These are phyloP conservation scores for Odontothrips loti DNA, from an alignment of 2,888 invertebrate genomes.

Conservation along the genomic window DNA sequence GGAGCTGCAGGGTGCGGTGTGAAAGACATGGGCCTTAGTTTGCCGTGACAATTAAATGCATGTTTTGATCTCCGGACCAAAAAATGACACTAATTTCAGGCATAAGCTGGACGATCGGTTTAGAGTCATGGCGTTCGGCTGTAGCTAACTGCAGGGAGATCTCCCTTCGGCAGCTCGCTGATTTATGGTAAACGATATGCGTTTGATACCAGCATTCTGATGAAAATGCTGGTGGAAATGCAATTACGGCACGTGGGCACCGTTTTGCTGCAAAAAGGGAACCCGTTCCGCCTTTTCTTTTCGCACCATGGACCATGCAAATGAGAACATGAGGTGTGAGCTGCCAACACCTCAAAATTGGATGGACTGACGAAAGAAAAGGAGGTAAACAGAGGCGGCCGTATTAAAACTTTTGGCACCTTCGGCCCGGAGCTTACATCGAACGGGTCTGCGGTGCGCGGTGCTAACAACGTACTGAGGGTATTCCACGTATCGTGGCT, in stretches of 20 bases:
- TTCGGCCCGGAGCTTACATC: not conserved
- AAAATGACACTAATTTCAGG: not conserved
- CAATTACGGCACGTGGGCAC: constrained; percentile 10
- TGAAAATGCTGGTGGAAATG: constrained; percentile 16
- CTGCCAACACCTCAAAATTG: constrained; percentile 24
- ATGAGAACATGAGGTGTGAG: constrained; percentile 22
- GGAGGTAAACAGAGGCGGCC: not conserved
- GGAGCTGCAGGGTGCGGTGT: no score
- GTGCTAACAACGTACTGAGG: not conserved
- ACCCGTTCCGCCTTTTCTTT: not conserved
- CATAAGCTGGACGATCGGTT: not conserved
- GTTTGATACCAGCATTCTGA: not conserved
- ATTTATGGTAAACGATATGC: not conserved
- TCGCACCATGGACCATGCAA: not conserved
- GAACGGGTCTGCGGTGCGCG: not conserved
- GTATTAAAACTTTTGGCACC: constrained; percentile 2
- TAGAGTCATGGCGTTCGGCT: no score
- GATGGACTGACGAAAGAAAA: not conserved
- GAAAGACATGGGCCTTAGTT: no score
- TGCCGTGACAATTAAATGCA: no score
- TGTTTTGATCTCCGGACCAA: not conserved
- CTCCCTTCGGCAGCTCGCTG: not conserved
- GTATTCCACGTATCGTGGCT: no score
- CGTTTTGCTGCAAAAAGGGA: constrained; percentile 5
- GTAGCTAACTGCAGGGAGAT: no score